phyloP scores from a whole-genome alignment of 2,113 vertebrate genomes.

The Oncorhynchus clarkii region DNA sequence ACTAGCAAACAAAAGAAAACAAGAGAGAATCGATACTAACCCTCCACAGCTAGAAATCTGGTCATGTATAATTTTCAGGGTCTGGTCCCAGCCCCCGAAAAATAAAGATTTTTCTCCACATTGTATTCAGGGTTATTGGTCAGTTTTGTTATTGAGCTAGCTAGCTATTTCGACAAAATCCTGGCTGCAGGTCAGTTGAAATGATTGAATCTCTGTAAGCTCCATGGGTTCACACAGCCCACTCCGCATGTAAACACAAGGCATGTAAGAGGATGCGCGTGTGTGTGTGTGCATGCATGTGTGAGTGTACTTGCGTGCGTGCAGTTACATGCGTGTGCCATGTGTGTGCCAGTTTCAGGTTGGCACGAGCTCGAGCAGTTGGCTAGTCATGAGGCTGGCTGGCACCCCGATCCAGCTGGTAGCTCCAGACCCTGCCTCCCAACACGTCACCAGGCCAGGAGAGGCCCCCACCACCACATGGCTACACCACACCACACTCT shows the following conservation, averaged over 20 bases:
- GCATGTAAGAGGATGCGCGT: neutral
- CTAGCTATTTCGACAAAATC: slow-evolving; percentile 63
- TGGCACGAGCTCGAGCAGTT: slow-evolving; percentile 62
- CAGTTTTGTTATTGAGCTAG: slow-evolving; percentile 59
- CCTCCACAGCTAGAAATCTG: slow-evolving; percentile 26
- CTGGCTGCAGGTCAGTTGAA: slow-evolving; percentile 58
- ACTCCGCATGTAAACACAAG: slow-evolving; percentile 24
- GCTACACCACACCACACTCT: slow-evolving; percentile 46
- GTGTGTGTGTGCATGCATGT: neutral
- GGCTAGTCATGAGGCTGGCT: slow-evolving; percentile 58
- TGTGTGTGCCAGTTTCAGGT: slow-evolving; percentile 41
- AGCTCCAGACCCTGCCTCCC: slow-evolving; percentile 53
- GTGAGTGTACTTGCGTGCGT: neutral
- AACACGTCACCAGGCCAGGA: slow-evolving; percentile 53
- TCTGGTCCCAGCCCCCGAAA: slow-evolving; percentile 67
- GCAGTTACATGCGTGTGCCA: slow-evolving; percentile 31
- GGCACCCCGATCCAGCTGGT: slow-evolving; percentile 72
- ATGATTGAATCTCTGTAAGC: slow-evolving; percentile 58
- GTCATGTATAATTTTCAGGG: slow-evolving; percentile 73
- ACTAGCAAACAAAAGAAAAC: slow-evolving; percentile 69
- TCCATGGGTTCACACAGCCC: slow-evolving; percentile 47
- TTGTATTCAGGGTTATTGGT: slow-evolving; percentile 65
- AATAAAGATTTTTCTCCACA: slow-evolving; percentile 59
- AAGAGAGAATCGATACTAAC: slow-evolving; percentile 70
- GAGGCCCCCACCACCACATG: slow-evolving; percentile 64